Conservation (phyloP, 2,797 vertebrate genomes). For the Sebastes oblongus region DNA sequence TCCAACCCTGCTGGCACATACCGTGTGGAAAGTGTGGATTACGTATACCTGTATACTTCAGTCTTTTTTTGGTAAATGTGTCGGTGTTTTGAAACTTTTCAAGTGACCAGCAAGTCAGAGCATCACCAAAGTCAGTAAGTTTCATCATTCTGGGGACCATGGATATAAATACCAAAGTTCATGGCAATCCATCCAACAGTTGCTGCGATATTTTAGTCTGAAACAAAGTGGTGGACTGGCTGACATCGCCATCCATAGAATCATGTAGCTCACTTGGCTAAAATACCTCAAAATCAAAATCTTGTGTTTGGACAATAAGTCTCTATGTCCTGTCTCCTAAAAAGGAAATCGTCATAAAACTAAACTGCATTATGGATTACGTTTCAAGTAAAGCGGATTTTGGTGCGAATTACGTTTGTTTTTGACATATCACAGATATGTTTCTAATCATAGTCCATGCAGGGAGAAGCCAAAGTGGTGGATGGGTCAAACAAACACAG, state of each 20-base stretch:
- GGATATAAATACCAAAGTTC: background rate
- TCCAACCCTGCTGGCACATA: background rate
- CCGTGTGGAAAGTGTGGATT: background rate
- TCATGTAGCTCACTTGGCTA: background rate
- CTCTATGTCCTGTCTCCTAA: background rate
- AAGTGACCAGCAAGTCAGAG: background rate
- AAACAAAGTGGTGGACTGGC: background rate
- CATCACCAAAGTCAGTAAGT: too few species aligned
- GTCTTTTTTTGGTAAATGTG: background rate
- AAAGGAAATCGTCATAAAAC: too few species aligned
- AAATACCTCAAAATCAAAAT: background rate
- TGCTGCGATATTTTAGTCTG: background rate
- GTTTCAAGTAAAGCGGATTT: too few species aligned
- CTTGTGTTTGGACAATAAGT: background rate
- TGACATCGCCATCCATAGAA: background rate
- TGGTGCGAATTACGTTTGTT: too few species aligned
- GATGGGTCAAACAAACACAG: too few species aligned
- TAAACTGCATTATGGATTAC: too few species aligned
- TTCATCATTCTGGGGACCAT: background rate
- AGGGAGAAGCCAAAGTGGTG: too few species aligned
- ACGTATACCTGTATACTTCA: background rate
- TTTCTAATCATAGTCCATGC: too few species aligned
- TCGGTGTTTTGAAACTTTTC: background rate
- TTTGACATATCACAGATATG: fast-evolving
- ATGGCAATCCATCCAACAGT: background rate